Conservation (phyloP, 2,113 vertebrate genomes). For the Pitta sordida region DNA sequence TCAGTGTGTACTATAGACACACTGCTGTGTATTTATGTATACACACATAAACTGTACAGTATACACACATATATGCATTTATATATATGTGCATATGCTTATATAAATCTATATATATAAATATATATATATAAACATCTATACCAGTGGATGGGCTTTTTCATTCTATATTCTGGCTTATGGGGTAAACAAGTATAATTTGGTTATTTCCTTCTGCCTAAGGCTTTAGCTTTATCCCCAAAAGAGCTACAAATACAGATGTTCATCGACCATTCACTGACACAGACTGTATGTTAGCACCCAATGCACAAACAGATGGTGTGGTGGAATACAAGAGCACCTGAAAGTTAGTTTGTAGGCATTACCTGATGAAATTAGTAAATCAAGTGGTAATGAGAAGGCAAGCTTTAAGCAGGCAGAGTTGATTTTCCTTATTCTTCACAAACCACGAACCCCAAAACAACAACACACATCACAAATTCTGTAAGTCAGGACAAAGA, state of each 20-base stretch:
- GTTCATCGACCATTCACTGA: conserved; percentile 10
- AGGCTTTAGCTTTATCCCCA: not conserved
- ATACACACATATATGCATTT: not conserved
- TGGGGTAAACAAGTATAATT: not conserved
- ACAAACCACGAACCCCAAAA: not conserved
- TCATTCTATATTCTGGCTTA: conserved; percentile 9
- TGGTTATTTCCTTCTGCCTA: not conserved
- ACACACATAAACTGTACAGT: not conserved
- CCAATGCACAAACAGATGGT: not conserved
- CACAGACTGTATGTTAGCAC: conserved; percentile 4
- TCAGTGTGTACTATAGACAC: not conserved
- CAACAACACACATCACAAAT: not conserved
- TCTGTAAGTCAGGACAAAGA: not conserved
- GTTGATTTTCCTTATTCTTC: not conserved
- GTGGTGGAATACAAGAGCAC: conserved; percentile 24
- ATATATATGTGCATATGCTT: not conserved
- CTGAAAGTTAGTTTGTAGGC: conserved; percentile 5
- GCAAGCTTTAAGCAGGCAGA: not conserved
- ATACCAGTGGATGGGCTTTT: conserved; percentile 31
- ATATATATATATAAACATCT: not conserved
- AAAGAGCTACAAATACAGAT: not conserved
- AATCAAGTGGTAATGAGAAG: not conserved
- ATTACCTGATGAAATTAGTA: not conserved
- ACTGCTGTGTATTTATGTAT: not conserved
- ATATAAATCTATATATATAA: conserved; percentile 24